Conservation (phyloP, 2,797 vertebrate species). For the Fundulus diaphanus region DNA sequence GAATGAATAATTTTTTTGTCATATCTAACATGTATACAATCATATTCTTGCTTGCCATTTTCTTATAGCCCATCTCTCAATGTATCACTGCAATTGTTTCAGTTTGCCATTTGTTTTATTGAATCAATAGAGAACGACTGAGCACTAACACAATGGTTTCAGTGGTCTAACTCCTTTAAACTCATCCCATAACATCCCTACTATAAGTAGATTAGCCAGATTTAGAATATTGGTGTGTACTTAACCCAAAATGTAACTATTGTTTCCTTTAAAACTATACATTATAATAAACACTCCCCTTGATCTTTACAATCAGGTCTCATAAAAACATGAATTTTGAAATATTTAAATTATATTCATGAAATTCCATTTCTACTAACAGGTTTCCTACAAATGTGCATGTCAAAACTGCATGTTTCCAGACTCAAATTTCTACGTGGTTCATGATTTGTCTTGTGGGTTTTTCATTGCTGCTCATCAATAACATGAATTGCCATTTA, state of each 20-base stretch:
- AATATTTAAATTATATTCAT: too few relatives aligned
- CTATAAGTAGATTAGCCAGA: not conserved
- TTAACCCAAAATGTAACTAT: not conserved
- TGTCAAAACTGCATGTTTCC: too few relatives aligned
- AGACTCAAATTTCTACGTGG: too few relatives aligned
- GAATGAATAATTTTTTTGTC: not conserved
- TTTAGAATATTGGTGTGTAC: not conserved
- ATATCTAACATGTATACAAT: not conserved
- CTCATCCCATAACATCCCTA: not conserved
- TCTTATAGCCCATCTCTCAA: not conserved
- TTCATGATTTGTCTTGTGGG: too few relatives aligned
- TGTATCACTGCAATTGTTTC: not conserved
- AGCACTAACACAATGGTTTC: not conserved
- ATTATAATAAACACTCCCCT: not conserved
- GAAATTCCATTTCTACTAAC: too few relatives aligned
- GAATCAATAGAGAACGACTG: not conserved
- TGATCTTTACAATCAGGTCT: not conserved
- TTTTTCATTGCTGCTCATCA: too few relatives aligned
- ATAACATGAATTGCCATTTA: too few relatives aligned
- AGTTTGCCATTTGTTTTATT: not conserved
- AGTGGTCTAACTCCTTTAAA: not conserved
- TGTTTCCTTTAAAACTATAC: not conserved
- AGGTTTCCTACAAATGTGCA: too few relatives aligned
- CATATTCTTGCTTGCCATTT: not conserved
- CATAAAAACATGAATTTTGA: too few relatives aligned